Evolutionary conservation across 1,140 invertebrate species (phyloP).

Genomic region (Bemisia tabaci): DNA sequence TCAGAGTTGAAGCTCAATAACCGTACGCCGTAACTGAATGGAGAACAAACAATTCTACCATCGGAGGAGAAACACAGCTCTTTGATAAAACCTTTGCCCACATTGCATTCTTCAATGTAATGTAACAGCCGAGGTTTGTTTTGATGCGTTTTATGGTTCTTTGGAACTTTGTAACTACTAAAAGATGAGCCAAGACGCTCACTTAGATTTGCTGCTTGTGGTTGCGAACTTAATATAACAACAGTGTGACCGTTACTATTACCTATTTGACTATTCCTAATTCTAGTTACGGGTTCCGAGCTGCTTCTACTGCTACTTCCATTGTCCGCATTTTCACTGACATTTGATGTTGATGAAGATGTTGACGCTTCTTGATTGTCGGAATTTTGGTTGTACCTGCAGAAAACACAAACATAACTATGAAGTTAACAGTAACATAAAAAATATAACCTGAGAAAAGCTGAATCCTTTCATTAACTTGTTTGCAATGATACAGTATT

Average conservation of each 20-base stretch:
- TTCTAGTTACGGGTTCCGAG: not conserved
- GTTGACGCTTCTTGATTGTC: not conserved
- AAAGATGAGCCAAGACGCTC: not conserved
- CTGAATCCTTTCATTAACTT: too few relatives aligned
- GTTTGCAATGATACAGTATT: too few relatives aligned
- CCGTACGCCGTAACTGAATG: conserved; percentile 69
- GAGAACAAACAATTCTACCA: conserved; percentile 76
- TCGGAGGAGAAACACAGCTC: conserved; percentile 81
- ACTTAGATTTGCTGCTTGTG: too few relatives aligned
- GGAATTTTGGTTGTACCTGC: not conserved
- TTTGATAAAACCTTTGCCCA: conserved; percentile 46
- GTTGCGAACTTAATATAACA: not conserved
- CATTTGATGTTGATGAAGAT: not conserved
- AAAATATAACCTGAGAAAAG: too few relatives aligned
- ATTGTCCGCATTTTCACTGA: not conserved
- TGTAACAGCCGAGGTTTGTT: conserved; percentile 67
- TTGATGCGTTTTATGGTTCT: conserved; percentile 27
- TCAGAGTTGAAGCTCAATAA: conserved; percentile 62
- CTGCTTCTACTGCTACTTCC: not conserved
- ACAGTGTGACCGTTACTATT: not conserved
- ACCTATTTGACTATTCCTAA: not conserved
- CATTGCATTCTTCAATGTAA: conserved; percentile 74
- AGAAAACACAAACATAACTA: too few relatives aligned
- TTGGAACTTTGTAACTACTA: conserved; percentile 8
- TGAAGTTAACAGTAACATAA: too few relatives aligned